Evolutionary conservation across 2,888 invertebrate genomes (phyloP).

Genomic region (Gymnoscelis rufifasciata): DNA sequence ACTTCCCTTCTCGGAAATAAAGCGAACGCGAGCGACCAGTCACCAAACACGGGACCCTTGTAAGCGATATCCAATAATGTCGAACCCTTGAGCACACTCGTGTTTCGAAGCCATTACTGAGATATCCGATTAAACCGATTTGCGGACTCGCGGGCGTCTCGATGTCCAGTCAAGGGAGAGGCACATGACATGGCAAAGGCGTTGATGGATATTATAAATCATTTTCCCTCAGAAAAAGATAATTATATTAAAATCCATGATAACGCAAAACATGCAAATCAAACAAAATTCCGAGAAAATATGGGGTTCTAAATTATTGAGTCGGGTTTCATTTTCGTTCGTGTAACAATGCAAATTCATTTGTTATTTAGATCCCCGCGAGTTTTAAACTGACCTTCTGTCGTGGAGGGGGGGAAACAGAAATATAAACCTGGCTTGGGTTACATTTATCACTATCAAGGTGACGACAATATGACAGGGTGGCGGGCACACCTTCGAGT

Average conservation of each 20-base stretch:
- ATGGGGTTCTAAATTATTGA: conserved; percentile 34
- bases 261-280: conserved; percentile 45
- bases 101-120: conserved; percentile 49
- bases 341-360: conserved; percentile 56
- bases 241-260: conserved; percentile 56
- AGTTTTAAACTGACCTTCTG: conserved; percentile 26
- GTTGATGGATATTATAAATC: conserved; percentile 40
- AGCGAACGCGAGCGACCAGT: conserved; percentile 42
- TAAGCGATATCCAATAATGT: conserved; percentile 65
- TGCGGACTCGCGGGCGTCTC: conserved; percentile 20
- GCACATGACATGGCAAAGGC: conserved; percentile 32
- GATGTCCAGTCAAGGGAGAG: conserved; percentile 29
- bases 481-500: conserved; percentile 60
- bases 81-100: conserved; percentile 41
- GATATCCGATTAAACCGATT: conserved; percentile 35
- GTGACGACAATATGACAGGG: conserved; percentile 49
- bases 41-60: conserved; percentile 48
- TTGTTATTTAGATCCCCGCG: conserved; percentile 44
- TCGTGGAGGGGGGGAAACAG: conserved; percentile 41
- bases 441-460: conserved; percentile 72
- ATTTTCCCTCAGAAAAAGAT: conserved; percentile 41
- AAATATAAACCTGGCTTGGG: conserved; percentile 46
- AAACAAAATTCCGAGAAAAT: conserved; percentile 41
- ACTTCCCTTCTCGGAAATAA: conserved; percentile 48
- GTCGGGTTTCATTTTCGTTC: conserved; percentile 39